A percentile compares a stretch with the other conserved stretches of the same genome.
phyloP scores from a whole-genome alignment of 2,888 invertebrate genomes.

The Rhagonycha fulva region DNA sequence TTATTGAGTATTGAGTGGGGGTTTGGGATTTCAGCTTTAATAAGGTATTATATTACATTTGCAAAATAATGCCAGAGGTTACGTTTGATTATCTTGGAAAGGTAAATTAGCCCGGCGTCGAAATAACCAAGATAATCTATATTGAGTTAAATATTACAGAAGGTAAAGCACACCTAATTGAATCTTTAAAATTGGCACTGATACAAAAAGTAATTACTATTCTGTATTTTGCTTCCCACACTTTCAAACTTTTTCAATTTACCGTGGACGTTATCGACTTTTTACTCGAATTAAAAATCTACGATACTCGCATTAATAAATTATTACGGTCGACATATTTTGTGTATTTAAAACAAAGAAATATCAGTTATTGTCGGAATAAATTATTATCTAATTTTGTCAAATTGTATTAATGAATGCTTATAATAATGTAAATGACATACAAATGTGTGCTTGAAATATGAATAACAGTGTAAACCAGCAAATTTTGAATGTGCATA shows the following conservation, averaged over 20 bases:
- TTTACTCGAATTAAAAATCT: constrained; percentile 21
- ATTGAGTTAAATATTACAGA: neutral
- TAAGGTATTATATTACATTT: constrained; percentile 20
- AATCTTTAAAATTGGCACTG: neutral
- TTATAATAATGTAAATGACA: neutral
- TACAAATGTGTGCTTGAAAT: neutral
- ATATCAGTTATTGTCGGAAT: constrained; percentile 26
- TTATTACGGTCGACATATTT: constrained; percentile 12
- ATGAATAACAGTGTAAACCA: neutral
- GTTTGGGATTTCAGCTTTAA: constrained; percentile 8
- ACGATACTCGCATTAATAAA: constrained; percentile 6
- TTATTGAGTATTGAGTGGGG: constrained; percentile 2
- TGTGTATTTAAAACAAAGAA: constrained; percentile 27
- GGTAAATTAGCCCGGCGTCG: neutral
- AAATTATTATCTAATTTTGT: constrained; percentile 22
- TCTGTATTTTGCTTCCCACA: neutral
- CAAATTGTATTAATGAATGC: neutral
- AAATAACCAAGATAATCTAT: neutral
- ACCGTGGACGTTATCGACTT: constrained; percentile 10
- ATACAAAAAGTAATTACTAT: neutral
- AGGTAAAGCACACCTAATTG: neutral
- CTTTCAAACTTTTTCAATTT: neutral
- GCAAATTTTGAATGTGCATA: neutral
- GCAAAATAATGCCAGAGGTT: constrained; percentile 5
- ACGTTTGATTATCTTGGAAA: neutral